phyloP scores from a whole-genome alignment of 2,797 vertebrate species.

The Phrynocephalus vlangalii region DNA sequence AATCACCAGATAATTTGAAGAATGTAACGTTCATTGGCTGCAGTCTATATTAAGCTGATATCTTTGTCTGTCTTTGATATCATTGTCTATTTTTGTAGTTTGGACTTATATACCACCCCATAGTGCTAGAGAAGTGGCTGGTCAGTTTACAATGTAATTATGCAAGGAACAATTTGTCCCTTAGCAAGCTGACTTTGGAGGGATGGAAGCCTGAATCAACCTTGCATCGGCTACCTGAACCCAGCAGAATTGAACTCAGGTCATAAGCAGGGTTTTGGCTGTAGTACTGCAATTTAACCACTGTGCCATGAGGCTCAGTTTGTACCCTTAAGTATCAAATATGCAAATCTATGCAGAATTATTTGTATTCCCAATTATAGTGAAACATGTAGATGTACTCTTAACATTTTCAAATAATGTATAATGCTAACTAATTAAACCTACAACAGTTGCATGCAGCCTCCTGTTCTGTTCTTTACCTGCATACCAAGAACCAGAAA shows the following conservation, averaged over 20 bases:
- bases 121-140: too few relatives aligned
- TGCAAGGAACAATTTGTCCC: too few relatives aligned
- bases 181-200: too few relatives aligned
- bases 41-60: neutral
- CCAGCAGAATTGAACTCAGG: too few relatives aligned
- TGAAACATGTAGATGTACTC: neutral
- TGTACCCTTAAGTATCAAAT: neutral
- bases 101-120: too few relatives aligned
- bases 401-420: neutral
- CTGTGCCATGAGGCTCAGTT: too few relatives aligned
- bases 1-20: neutral
- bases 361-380: neutral
- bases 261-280: too few relatives aligned
- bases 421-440: neutral
- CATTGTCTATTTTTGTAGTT: neutral
- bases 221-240: too few relatives aligned
- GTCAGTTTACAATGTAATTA: too few relatives aligned
- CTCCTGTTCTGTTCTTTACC: neutral
- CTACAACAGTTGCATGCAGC: neutral
- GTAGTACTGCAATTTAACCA: too few relatives aligned
- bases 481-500: conserved; percentile 51
- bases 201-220: too few relatives aligned
- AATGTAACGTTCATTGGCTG: neutral
- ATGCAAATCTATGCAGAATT: neutral
- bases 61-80: neutral